A percentile compares a stretch with the other conserved stretches of the same genome.
Evolutionary conservation across 2,888 invertebrate species (phyloP).

Genomic region (Platycnemis pennipes): DNA sequence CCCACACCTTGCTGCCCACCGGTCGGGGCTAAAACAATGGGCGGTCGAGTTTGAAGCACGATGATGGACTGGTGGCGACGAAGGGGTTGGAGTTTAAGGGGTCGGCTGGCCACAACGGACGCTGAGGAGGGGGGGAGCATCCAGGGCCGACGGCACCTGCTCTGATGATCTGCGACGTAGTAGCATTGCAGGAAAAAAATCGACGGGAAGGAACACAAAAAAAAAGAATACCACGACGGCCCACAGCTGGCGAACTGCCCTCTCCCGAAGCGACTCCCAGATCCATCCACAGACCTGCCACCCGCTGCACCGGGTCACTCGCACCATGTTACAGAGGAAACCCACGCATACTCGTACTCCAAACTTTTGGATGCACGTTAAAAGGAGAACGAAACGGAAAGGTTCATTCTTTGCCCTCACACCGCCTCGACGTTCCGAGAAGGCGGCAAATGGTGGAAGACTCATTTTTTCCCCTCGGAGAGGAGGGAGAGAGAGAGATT

Average conservation of each 20-base stretch:
- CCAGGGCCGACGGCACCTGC: constrained; percentile 50
- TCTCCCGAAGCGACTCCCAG: background rate
- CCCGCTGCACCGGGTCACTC: background rate
- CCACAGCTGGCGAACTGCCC: constrained; percentile 38
- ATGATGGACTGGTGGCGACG: background rate
- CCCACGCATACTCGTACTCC: background rate
- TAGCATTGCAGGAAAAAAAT: background rate
- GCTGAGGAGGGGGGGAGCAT: background rate
- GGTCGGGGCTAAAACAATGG: constrained; percentile 4
- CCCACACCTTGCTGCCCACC: background rate
- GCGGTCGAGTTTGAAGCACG: background rate
- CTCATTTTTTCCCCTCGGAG: background rate
- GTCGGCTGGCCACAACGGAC: background rate
- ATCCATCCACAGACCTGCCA: background rate
- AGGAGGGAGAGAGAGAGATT: no score
- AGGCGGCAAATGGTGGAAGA: background rate
- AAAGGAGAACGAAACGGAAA: background rate
- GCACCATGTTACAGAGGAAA: no score
- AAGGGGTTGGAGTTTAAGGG: background rate
- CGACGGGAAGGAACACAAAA: background rate
- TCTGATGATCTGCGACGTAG: constrained; percentile 44
- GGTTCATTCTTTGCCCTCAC: no score
- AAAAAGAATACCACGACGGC: constrained; percentile 8
- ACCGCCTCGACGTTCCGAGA: background rate
- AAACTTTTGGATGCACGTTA: no score